Evolutionary conservation across 2,797 vertebrate species (phyloP), one percentile per base, ranked within the genome.

Genomic region (Leptodactylus fallax): DNA sequence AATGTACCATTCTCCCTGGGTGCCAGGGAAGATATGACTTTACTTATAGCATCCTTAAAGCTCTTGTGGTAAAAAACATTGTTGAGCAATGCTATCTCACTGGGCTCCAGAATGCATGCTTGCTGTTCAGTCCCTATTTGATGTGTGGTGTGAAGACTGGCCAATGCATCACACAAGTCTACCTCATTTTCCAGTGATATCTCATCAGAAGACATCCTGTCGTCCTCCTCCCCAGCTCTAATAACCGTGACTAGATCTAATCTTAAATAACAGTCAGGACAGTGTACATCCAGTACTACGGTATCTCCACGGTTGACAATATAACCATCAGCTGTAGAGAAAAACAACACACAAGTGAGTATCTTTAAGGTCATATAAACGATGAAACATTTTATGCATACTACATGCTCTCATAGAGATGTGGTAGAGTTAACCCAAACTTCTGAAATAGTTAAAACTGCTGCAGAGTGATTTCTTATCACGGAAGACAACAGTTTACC

Each of bases 41-140:
- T 97, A 87, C 87, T 91, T 87, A 99, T 93, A 0, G 97, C 97
- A 6, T 47, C 91, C 93, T 92, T 94, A 85, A 99, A 99, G 90
- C 95, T 94, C 85, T 95, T 92, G 0, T 99, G 97, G 93, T 99
- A 99, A 0, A 92, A 90, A 0, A 79, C 3, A 21, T 99, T 97
- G 92, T 99, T 99, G 79, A 99, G 93, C 88, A 99, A 94, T 49
- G 98, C 97, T 88, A 99, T 96, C 94, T 99, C 98, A 0, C 96
- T 95, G 87, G 96, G 95, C 90, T 99, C 98, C 91, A 99, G 90
- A 85, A 96, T 92, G 89, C 97, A 98, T 5, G 90, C 90, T 83
- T 93, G 94, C 89, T 92, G 53, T 0, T 2, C 85, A 36, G 79
- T 90, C 76, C 92, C 93, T 78, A 94, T 94, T 23, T 87, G 79